These are phyloP conservation scores for Cherax quadricarinatus DNA, from an alignment of 1,140 invertebrate species.

Conservation along the genomic window DNA sequence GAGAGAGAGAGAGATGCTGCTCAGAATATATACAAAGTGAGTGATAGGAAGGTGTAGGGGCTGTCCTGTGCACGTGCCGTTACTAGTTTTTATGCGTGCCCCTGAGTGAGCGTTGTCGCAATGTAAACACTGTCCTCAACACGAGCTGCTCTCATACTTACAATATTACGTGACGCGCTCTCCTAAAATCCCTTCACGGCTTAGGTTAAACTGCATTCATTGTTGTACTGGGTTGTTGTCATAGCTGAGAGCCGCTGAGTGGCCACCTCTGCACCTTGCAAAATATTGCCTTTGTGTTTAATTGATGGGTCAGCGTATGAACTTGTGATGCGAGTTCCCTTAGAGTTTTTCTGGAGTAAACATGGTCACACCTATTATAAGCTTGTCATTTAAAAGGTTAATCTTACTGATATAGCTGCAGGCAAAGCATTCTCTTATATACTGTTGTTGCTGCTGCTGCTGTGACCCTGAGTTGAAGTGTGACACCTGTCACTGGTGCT, in stretches of 20 bases:
- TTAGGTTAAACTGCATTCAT: background rate
- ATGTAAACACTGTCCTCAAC: background rate
- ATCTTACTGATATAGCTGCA: too few species aligned
- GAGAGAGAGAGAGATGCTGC: too few species aligned
- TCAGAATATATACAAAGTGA: background rate
- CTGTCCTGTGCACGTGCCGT: background rate
- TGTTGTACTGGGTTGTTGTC: background rate
- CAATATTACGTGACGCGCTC: background rate
- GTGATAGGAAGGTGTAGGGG: background rate
- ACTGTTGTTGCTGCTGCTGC: too few species aligned
- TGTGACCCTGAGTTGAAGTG: too few species aligned
- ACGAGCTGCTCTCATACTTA: background rate
- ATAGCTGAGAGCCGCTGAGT: background rate
- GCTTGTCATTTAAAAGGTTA: too few species aligned
- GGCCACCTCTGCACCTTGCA: background rate
- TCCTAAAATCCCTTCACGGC: background rate
- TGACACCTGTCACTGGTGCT: too few species aligned
- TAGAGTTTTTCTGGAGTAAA: too few species aligned
- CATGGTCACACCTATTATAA: too few species aligned
- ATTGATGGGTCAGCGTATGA: too few species aligned
- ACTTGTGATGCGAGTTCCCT: too few species aligned
- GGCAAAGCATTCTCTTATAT: too few species aligned
- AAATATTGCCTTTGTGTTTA: too few species aligned
- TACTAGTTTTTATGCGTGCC: background rate
- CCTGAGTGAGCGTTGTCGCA: constrained; percentile 11